These are phyloP conservation scores for Holcopasites calliopsidis DNA, from an alignment of 1,140 invertebrate genomes.

Conservation along the genomic window DNA sequence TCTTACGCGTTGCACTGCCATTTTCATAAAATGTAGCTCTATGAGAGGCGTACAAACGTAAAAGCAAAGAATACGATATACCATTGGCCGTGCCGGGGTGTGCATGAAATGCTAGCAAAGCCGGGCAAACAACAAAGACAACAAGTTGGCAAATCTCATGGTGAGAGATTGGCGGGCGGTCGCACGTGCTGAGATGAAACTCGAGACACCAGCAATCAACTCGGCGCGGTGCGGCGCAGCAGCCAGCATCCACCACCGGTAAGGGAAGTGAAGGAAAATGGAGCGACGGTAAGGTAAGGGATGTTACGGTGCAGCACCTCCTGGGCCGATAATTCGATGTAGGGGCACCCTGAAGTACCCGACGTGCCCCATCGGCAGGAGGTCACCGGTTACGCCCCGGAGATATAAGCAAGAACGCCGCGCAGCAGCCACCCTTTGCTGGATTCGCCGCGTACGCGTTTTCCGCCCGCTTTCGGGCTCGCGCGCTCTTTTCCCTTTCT, in stretches of 20 bases:
- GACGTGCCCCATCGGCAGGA: constrained; percentile 67
- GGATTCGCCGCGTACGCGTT: constrained; percentile 28
- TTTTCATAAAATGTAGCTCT: no score
- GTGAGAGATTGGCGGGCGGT: constrained; percentile 42
- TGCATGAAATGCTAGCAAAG: constrained; percentile 1
- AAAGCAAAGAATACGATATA: background rate
- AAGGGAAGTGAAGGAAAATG: constrained; percentile 8
- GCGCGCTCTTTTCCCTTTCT: constrained; percentile 61
- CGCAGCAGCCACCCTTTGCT: constrained; percentile 64
- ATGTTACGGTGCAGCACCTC: constrained; percentile 38
- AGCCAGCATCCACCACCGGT: no score
- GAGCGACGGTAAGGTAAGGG: background rate
- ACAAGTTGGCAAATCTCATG: constrained; percentile 44
- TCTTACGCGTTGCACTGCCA: no score
- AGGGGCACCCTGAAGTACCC: constrained; percentile 68
- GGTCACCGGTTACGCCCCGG: constrained; percentile 73
- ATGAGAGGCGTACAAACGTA: background rate
- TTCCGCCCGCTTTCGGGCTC: background rate
- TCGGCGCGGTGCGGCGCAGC: constrained; percentile 36
- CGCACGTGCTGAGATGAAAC: constrained; percentile 75
- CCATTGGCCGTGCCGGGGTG: background rate
- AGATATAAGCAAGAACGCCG: constrained; percentile 67
- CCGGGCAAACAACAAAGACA: constrained; percentile 65
- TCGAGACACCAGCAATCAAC: constrained; percentile 76
- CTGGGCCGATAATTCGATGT: constrained; percentile 69